Evolutionary conservation across 1,140 invertebrate species (phyloP), one percentile per base, ranked within the genome.

Genomic region (Trypoxylus dichotomus): DNA sequence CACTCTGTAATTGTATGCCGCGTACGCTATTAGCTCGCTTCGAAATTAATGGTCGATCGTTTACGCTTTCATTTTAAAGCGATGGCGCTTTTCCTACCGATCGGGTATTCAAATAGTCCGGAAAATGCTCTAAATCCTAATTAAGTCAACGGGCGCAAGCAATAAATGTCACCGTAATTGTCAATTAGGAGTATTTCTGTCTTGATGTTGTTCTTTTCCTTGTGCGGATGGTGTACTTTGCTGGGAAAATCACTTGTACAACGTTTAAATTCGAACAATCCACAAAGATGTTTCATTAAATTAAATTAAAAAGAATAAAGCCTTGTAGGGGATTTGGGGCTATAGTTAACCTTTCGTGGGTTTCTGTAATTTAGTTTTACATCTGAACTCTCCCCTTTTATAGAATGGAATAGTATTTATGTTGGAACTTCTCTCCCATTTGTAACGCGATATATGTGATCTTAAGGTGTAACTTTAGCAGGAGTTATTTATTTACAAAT

Each of bases 91-190:
- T n/a, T 54, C 15, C 47, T 19, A 54, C 19, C 47, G 47, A 6
- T 13, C 43, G 43, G 43, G 43, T 54, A 54, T 54, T 54, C 47
- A 54, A 54, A 54, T 54, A 54, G 47, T 19, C 47, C 47, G 19
- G 47, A 54, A 54, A 54, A 54, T 54, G 47, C 47, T 54, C 47
- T 54, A 54, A 54, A 54, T 54, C 47, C 47, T 54, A 19, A n/a
- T 54, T 54, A 54, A 54, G 47, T 54, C 47, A 54, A 19, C 47
- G 47, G 15, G 47, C 19, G 47, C 19, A 54, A 54, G 47, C 47
- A 54, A 54, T 54, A 54, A 54, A 54, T 54, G 47, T 54, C 47
- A 54, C 15, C 3, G 47, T 54, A 54, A 54, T 54, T n/a, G 47
- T 54, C 47, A 54, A 54, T 54, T 54, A 54, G 1, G 47, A 15